A percentile compares a stretch with the other conserved stretches of the same genome.
Evolutionary conservation across 2,113 vertebrate genomes (phyloP).

Genomic region (Parotia lawesii): DNA sequence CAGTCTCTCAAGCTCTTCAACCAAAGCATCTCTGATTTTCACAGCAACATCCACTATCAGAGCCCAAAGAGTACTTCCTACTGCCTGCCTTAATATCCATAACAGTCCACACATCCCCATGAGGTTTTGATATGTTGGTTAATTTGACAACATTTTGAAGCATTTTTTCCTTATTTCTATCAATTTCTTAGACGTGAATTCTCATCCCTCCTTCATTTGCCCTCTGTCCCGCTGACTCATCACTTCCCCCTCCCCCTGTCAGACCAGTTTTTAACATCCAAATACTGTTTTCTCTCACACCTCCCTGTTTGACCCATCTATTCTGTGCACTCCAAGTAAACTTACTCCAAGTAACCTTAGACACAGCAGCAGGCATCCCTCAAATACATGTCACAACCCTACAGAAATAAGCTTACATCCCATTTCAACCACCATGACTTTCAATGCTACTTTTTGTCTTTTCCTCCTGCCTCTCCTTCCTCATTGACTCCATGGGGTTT

Average conservation of each 20-base stretch:
- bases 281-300: not conserved
- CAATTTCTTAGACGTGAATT: not conserved
- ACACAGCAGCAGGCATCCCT: not conserved
- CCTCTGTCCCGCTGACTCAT: not conserved
- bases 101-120: not conserved
- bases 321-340: not conserved
- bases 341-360: not conserved
- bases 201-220: not conserved
- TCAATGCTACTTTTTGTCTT: not conserved
- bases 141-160: not conserved
- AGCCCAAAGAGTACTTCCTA: not conserved
- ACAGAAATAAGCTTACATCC: not conserved
- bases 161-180: not conserved
- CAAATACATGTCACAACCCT: rapidly evolving
- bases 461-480: not conserved
- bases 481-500: rapidly evolving
- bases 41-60: not conserved
- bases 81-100: not conserved
- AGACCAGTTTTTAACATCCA: not conserved
- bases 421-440: not conserved
- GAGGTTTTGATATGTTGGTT: not conserved
- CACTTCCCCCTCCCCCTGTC: rapidly evolving
- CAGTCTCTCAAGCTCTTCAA: not conserved
- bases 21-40: not conserved
- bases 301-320: not conserved